phyloP scores from a whole-genome alignment of 2,113 vertebrate species.

The Neolamprologus sp. region DNA sequence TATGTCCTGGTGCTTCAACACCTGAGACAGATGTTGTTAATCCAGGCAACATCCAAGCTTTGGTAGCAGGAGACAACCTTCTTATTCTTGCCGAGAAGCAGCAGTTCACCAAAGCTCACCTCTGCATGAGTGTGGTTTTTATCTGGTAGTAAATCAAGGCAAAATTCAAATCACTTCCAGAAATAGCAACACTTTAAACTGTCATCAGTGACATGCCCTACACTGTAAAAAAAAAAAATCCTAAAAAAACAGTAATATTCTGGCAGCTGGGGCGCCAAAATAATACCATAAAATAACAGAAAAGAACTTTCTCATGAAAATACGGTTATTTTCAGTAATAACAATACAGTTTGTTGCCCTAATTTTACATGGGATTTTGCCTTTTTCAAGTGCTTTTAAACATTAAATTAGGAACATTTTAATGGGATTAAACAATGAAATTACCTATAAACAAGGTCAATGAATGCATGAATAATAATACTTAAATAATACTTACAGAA shows the following conservation, averaged over 20 bases:
- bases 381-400: neutral
- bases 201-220: neutral
- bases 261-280: rapidly evolving
- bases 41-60: neutral
- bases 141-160: neutral
- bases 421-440: rapidly evolving
- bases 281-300: rapidly evolving
- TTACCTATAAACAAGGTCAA: neutral
- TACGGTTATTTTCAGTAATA: rapidly evolving
- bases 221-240: neutral
- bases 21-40: neutral
- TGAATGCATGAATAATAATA: neutral
- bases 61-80: neutral
- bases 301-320: rapidly evolving
- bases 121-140: neutral
- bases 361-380: neutral
- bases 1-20: neutral
- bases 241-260: neutral
- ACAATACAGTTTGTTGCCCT: neutral
- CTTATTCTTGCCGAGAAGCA: neutral
- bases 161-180: neutral
- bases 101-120: neutral
- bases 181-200: neutral
- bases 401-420: neutral
- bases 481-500: neutral